A percentile compares a stretch with the other conserved stretches of the same genome.
phyloP scores from a whole-genome alignment of 2,797 vertebrate genomes.

The Valencia hispanica region DNA sequence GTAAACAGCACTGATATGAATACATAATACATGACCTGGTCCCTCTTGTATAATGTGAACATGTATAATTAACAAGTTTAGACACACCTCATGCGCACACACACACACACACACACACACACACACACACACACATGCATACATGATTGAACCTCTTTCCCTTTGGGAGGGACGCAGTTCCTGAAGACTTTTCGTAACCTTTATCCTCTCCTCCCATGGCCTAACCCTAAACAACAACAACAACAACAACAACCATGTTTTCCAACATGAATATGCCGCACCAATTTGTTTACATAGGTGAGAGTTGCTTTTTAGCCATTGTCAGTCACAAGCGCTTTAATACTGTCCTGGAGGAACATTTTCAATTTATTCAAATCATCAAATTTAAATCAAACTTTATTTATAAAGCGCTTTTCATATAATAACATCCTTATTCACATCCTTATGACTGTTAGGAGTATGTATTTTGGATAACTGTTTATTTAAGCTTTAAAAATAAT shows the following conservation, averaged over 20 bases:
- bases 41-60: slow-evolving; percentile 1
- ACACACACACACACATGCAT: background rate
- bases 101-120: background rate
- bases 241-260: background rate
- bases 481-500: background rate
- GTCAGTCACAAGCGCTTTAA: background rate
- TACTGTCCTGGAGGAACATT: background rate
- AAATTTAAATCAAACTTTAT: no score
- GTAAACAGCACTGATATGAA: slow-evolving; percentile 19
- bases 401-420: no score
- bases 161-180: background rate
- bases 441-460: background rate
- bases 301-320: background rate
- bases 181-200: background rate
- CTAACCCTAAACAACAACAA: background rate
- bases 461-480: background rate
- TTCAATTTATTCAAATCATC: background rate
- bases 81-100: background rate
- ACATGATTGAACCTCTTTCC: background rate
- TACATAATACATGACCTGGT: slow-evolving; percentile 29
- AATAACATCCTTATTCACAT: no score
- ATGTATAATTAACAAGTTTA: background rate
- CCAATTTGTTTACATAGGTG: background rate
- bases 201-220: background rate
- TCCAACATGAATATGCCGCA: background rate